Base-by-base conservation (phyloP, 2,797 vertebrate species). In the Xiphophorus birchmanni region DNA sequence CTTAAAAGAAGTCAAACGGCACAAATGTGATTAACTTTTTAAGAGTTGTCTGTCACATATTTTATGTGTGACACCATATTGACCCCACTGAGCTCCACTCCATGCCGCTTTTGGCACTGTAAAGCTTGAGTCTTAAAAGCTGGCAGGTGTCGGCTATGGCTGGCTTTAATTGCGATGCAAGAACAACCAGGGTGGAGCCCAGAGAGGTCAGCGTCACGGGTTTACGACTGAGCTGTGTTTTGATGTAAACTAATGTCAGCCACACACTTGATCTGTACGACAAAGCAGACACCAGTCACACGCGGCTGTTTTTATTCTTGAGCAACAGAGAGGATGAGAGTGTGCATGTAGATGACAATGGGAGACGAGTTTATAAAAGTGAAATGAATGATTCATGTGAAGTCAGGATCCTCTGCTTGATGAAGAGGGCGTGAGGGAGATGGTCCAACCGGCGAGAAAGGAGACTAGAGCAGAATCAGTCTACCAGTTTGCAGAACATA, bases 401-500 rank as follows among this genome's bases (percentile, higher is more conserved):
- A 67, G 52, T n/a, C n/a, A 71, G 29, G 77, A 63, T 56, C 54
- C 69, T 35, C 65, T 3, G 18, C 76, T 81, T 67, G 78, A 76
- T 52, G 18, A 1, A 5, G 13, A n/a, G 4, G 21, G 40, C 6
- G 2, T 2, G 18, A 18, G 18, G 21, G 50, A 52, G 63, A 50
- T 44, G 52, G 50, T 75, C 78, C 78, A 52, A 72, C 0, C 4
- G 23, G 65, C 17, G 63, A 80, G 75, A 85, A 63, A 37, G 45
- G 69, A 82, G 74, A 81, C 84, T 56, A 65, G 74, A 76, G 75
- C 78, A 83, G 79, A 77, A 56, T 88, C 81, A 63, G 79, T 86
- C 81, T 76, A 82, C 72, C 69, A 1, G 52, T 77, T 83, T 0
- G 29, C 26, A 73, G 75, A 47, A 86, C 89, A 88, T 90, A 87